phyloP scores from a whole-genome alignment of 2,888 invertebrate species.

The Andrena praecox region DNA sequence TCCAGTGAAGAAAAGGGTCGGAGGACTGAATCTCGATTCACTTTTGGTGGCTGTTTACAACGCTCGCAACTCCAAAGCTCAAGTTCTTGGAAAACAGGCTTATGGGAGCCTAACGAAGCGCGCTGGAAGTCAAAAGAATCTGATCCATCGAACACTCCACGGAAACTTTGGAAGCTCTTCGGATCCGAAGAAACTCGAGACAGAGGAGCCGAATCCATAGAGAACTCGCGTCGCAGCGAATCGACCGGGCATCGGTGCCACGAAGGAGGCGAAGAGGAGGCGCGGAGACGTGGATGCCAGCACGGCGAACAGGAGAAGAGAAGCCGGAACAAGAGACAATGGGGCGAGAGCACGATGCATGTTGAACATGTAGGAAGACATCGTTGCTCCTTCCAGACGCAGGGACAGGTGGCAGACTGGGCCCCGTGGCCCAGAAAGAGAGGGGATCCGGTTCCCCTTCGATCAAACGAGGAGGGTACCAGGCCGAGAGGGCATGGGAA shows the following conservation, averaged over 20 bases:
- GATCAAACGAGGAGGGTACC: slow-evolving; percentile 49
- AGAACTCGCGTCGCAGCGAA: too few species aligned
- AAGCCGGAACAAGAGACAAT: slow-evolving; percentile 76
- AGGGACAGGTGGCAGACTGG: slow-evolving; percentile 84
- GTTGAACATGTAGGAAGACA: slow-evolving; percentile 83
- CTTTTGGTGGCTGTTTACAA: slow-evolving; percentile 9
- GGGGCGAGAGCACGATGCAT: slow-evolving; percentile 76
- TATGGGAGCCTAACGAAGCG: too few species aligned
- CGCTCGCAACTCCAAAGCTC: too few species aligned
- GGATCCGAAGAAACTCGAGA: too few species aligned
- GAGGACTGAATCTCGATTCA: neutral
- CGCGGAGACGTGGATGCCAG: slow-evolving; percentile 10
- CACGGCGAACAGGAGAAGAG: slow-evolving; percentile 29
- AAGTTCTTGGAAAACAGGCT: too few species aligned
- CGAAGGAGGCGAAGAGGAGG: neutral
- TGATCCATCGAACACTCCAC: too few species aligned
- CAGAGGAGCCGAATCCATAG: too few species aligned
- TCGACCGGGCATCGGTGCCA: too few species aligned
- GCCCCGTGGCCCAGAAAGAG: slow-evolving; percentile 65
- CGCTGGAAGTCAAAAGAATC: too few species aligned
- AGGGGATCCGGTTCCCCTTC: slow-evolving; percentile 48
- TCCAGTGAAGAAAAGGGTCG: slow-evolving; percentile 14
- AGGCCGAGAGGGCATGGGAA: slow-evolving; percentile 82
- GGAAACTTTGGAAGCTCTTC: too few species aligned
- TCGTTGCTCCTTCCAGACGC: slow-evolving; percentile 79